Base-by-base conservation (phyloP, 2,113 vertebrate genomes). In the Pseudopodoces humilis region DNA sequence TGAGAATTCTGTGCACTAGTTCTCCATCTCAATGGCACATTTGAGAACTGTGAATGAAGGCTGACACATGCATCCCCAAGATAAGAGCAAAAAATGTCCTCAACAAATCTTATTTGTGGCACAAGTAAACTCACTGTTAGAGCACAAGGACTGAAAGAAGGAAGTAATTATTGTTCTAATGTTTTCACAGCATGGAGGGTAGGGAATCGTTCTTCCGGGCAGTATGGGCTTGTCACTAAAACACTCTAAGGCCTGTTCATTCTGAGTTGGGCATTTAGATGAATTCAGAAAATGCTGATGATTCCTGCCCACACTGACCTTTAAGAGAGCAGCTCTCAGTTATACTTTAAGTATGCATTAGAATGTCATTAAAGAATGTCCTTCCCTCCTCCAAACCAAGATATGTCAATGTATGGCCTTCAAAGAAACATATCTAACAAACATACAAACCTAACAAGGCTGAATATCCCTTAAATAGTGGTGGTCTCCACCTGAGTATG, bases 201-300 rank as follows among this genome's bases (percentile, higher is more conserved):
- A 78, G 17, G 37, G 21, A 89, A 55, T 47, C 30, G 44, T 81
- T 91, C 74, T 39, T 70, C 30, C 43, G 86, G 81, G 72, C 46
- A 91, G 21, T 31, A 92, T 3, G 23, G 15, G 21, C 27, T 91
- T 80, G 59, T 76, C 75, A 69, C 60, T 87, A 52, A 68, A 79
- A 64, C 6, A 27, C 20, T 20, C 59, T 9, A 85, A 64, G 41
- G 27, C 31, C 58, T 95, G 53, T 69, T 79, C 70, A 58, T 83
- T 91, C 74, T 68, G 60, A 56, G 11, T 10, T 60, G 39, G 46
- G 33, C 39, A 82, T 81, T 81, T 67, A 68, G 47, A 81, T 22
- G 27, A 91, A 74, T 68, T 75, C 78, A 93, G 70, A 94, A 94
- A 95, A 95, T 53, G 90, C 65, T 68, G 52, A 86, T 67, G n/a